These are phyloP conservation scores for Drosophila neutralis DNA, from an alignment of 2,888 invertebrate genomes.

Conservation along the genomic window DNA sequence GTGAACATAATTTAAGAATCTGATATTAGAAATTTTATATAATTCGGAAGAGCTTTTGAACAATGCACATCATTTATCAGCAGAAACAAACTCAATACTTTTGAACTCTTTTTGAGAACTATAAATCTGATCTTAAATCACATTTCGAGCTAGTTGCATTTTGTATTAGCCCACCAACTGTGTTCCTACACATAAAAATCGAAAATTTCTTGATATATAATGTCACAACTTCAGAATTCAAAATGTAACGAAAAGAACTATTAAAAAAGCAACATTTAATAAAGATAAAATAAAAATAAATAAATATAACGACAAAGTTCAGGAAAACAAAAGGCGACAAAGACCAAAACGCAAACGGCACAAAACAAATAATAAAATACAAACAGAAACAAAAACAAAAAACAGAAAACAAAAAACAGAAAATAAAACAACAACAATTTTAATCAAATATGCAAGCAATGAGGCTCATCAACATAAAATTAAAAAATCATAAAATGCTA, in stretches of 20 bases:
- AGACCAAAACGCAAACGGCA: slow-evolving; percentile 33
- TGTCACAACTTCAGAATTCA: slow-evolving; percentile 48
- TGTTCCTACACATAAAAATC: slow-evolving; percentile 2
- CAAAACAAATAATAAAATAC: slow-evolving; percentile 43
- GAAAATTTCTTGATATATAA: slow-evolving; percentile 50
- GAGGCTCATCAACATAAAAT: slow-evolving; percentile 81
- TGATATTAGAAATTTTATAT: not conserved
- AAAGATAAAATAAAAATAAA: not conserved
- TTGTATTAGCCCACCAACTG: slow-evolving; percentile 43
- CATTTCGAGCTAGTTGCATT: slow-evolving; percentile 3
- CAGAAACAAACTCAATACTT: not conserved
- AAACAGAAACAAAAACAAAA: slow-evolving; percentile 5
- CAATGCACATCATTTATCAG: not conserved
- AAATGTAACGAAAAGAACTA: slow-evolving; percentile 40
- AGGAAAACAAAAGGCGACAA: slow-evolving; percentile 41
- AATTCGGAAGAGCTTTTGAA: not conserved
- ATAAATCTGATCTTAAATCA: slow-evolving; percentile 6
- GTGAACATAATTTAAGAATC: not conserved
- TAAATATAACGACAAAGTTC: slow-evolving; percentile 23
- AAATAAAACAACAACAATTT: slow-evolving; percentile 26
- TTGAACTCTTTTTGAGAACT: not conserved
- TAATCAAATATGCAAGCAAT: slow-evolving; percentile 79
- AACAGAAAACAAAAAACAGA: slow-evolving; percentile 4
- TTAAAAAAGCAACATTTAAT: slow-evolving; percentile 22
- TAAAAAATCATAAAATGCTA: slow-evolving; percentile 79